These are phyloP conservation scores for Poeciliopsis retropinna DNA, from an alignment of 2,113 vertebrate species.

Conservation along the genomic window DNA sequence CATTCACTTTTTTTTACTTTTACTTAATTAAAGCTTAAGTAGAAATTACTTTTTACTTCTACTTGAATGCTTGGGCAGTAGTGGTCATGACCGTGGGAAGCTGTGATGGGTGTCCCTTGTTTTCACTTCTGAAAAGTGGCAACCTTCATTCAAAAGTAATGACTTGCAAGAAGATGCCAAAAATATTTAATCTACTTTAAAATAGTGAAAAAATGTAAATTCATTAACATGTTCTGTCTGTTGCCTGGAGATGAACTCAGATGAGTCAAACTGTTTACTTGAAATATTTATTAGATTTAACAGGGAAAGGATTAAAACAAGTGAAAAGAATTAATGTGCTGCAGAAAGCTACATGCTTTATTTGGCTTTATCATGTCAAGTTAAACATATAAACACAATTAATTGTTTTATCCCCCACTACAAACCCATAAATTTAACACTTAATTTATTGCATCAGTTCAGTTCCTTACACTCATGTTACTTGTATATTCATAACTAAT, in stretches of 20 bases:
- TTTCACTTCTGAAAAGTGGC: too few relatives aligned
- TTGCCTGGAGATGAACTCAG: neutral
- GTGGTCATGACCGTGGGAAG: too few relatives aligned
- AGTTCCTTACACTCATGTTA: neutral
- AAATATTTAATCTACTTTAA: neutral
- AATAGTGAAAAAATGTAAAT: neutral
- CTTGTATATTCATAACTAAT: neutral
- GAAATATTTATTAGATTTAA: neutral
- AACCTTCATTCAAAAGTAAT: neutral
- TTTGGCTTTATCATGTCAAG: neutral
- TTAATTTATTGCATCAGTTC: neutral
- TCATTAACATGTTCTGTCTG: neutral
- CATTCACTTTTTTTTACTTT: too few relatives aligned
- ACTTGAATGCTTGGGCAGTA: too few relatives aligned
- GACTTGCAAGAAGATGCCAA: neutral
- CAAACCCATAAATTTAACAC: neutral
- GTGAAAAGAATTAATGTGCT: neutral
- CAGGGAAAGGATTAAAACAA: neutral
- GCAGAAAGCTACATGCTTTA: neutral
- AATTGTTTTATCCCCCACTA: neutral
- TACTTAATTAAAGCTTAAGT: too few relatives aligned
- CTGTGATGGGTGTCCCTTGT: too few relatives aligned
- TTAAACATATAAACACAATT: neutral
- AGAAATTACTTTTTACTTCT: too few relatives aligned
- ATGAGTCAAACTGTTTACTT: neutral